These are phyloP conservation scores for Leptatherina wallacei DNA, from an alignment of 2,797 vertebrate species.

Conservation along the genomic window DNA sequence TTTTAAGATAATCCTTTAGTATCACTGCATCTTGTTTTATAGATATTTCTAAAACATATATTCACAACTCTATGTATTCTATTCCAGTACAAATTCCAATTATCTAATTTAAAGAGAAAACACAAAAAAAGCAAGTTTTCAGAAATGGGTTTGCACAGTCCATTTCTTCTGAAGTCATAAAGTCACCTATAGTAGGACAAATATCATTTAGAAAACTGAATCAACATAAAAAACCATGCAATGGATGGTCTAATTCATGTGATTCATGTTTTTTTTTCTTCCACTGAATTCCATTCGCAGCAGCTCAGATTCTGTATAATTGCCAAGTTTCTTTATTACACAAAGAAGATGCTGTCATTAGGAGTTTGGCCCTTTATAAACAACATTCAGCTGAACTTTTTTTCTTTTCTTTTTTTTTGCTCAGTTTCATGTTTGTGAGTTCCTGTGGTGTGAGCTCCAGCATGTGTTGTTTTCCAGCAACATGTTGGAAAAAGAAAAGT, in stretches of 20 bases:
- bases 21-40: background rate
- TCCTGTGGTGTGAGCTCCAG: slow-evolving; percentile 20
- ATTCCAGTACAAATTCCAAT: no score
- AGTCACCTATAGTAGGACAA: slow-evolving; percentile 10
- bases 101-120: no score
- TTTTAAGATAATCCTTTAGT: background rate
- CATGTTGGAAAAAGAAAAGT: slow-evolving; percentile 12
- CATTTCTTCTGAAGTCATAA: background rate
- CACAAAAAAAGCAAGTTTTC: no score
- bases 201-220: slow-evolving; percentile 11
- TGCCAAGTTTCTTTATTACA: slow-evolving; percentile 14
- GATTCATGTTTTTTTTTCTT: slow-evolving; percentile 12
- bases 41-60: no score
- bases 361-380: slow-evolving; percentile 13
- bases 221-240: slow-evolving; percentile 10
- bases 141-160: background rate
- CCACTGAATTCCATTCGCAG: slow-evolving; percentile 11
- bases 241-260: slow-evolving; percentile 10
- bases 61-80: no score
- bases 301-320: slow-evolving; percentile 5
- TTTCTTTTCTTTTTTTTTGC: background rate
- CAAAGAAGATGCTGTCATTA: background rate
- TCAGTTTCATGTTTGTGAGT: background rate
- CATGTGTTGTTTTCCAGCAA: slow-evolving; percentile 36
- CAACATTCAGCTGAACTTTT: slow-evolving; percentile 5